Evolutionary conservation across 2,888 invertebrate genomes (phyloP).

Genomic region (Bhutanitis thaidina): DNA sequence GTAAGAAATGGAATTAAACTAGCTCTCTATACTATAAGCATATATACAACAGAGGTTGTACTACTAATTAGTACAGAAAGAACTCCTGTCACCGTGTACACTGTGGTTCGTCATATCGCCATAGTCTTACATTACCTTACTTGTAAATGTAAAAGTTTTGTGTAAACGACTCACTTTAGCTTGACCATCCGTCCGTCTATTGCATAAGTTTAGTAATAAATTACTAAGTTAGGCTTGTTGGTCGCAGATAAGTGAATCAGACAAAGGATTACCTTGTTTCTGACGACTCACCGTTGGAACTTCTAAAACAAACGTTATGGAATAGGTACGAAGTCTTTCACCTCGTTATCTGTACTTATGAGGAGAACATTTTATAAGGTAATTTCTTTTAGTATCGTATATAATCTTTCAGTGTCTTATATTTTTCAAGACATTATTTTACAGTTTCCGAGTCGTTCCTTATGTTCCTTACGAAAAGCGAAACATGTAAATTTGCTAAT

Average conservation of each 20-base stretch:
- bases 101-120: not conserved
- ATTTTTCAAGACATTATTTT: too few relatives aligned
- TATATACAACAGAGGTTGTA: too few relatives aligned
- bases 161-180: conserved; percentile 44
- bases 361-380: too few relatives aligned
- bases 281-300: conserved; percentile 24
- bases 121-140: conserved; percentile 36
- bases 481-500: not conserved
- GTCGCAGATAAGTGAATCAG: conserved; percentile 45
- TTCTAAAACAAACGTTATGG: conserved; percentile 7
- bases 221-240: conserved; percentile 46
- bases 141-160: conserved; percentile 54
- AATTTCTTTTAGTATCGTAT: too few relatives aligned
- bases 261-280: conserved; percentile 53
- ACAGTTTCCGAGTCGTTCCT: too few relatives aligned
- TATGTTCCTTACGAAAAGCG: not conserved
- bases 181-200: conserved; percentile 40
- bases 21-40: too few relatives aligned
- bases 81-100: too few relatives aligned
- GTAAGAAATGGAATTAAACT: conserved; percentile 11
- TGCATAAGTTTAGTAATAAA: conserved; percentile 55
- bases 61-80: too few relatives aligned
- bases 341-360: not conserved
- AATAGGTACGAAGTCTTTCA: too few relatives aligned
- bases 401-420: too few relatives aligned